These are phyloP conservation scores for Eupelmus urozonus DNA, from an alignment of 2,888 invertebrate genomes.

Conservation along the genomic window DNA sequence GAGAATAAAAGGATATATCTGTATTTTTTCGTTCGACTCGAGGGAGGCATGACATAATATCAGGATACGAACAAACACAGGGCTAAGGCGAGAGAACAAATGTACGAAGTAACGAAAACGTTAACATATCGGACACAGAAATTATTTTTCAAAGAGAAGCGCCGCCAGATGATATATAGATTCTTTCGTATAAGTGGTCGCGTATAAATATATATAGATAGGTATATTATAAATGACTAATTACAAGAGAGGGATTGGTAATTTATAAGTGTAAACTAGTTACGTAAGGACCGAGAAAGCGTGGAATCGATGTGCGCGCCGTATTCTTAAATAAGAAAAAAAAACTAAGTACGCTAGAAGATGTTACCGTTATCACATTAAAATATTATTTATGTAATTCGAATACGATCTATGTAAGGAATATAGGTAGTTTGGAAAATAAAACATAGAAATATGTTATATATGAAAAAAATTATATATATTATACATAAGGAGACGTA, in stretches of 20 bases:
- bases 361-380: constrained; percentile 75
- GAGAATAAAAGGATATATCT: constrained; percentile 4
- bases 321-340: constrained; percentile 49
- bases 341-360: constrained; percentile 61
- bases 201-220: constrained; percentile 32
- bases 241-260: constrained; percentile 59
- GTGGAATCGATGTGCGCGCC: constrained; percentile 52
- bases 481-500: constrained; percentile 60
- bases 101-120: constrained; percentile 54
- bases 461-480: constrained; percentile 64
- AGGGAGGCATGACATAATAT: constrained; percentile 29
- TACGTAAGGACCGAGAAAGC: constrained; percentile 58
- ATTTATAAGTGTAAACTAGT: constrained; percentile 63
- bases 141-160: constrained; percentile 63
- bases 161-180: constrained; percentile 20
- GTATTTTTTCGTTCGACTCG: constrained; percentile 31
- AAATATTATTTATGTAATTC: constrained; percentile 73
- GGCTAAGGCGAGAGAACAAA: constrained; percentile 50
- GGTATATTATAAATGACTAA: constrained; percentile 17
- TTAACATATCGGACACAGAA: constrained; percentile 59
- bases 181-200: constrained; percentile 45
- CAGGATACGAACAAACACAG: constrained; percentile 40
- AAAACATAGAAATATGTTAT: constrained; percentile 48
- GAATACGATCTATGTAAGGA: constrained; percentile 59
- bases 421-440: constrained; percentile 57